Evolutionary conservation across 2,888 invertebrate species (phyloP).

Genomic region (Amphiduros pacificus): DNA sequence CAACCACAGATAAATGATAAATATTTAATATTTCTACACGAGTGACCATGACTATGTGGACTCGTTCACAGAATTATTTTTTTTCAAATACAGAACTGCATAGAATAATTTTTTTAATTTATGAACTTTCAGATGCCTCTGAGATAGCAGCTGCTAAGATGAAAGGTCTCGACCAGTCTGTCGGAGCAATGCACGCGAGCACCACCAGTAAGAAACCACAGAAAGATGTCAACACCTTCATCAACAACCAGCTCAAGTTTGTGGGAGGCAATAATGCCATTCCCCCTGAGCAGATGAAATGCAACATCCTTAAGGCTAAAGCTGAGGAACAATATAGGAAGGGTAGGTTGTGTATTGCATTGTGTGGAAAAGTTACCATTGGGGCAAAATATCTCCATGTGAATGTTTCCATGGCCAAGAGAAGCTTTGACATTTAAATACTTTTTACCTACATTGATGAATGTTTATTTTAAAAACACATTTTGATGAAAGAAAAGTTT

Average conservation of each 20-base stretch:
- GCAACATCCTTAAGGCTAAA: conserved; percentile 87
- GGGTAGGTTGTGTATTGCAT: no score
- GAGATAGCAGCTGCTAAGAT: conserved; percentile 55
- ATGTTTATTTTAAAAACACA: not conserved
- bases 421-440: not conserved
- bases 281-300: conserved; percentile 89
- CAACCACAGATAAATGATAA: no score
- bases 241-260: conserved; percentile 62
- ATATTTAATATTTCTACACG: no score
- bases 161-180: conserved; percentile 54
- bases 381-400: not conserved
- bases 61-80: no score
- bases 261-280: conserved; percentile 61
- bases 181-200: no score
- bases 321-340: conserved; percentile 69
- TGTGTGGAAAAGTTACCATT: not conserved
- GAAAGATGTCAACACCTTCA: conserved; percentile 59
- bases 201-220: conserved; percentile 29
- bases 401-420: not conserved
- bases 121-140: conserved; percentile 50
- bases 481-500: not conserved
- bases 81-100: no score
- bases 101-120: no score
- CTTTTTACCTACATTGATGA: not conserved
- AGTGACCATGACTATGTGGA: no score